Evolutionary conservation across 2,113 vertebrate genomes (phyloP).

Genomic region (Mus musculus): DNA sequence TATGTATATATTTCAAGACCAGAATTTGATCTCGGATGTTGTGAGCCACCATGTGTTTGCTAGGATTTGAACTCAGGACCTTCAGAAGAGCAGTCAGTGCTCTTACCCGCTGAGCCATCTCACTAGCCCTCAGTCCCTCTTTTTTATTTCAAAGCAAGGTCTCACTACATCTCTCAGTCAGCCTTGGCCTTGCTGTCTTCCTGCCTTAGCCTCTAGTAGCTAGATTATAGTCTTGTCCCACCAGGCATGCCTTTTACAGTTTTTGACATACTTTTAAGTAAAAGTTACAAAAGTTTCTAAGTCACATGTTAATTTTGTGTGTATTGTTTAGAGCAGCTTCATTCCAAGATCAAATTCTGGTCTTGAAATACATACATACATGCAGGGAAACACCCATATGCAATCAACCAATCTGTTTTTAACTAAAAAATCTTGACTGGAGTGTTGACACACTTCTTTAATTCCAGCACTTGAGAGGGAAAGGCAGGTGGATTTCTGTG

Average conservation of each 20-base stretch:
- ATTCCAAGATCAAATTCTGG: not conserved
- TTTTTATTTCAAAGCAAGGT: not conserved
- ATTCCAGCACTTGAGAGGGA: not conserved
- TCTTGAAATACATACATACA: not conserved
- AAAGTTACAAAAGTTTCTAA: not conserved
- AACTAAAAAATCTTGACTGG: too few species aligned
- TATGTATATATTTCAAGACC: not conserved
- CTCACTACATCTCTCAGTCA: not conserved
- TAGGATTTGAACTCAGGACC: too few species aligned
- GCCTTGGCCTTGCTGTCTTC: not conserved
- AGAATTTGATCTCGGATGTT: not conserved
- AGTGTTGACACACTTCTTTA: too few species aligned
- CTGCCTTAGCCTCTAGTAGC: not conserved
- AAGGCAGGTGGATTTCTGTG: not conserved
- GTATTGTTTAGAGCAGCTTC: not conserved
- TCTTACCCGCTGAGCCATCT: too few species aligned
- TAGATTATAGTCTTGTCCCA: not conserved
- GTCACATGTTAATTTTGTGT: not conserved
- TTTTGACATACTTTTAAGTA: not conserved
- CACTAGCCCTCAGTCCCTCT: too few species aligned
- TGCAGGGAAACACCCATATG: too few species aligned
- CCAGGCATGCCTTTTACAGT: not conserved
- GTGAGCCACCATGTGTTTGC: too few species aligned
- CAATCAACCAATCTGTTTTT: too few species aligned
- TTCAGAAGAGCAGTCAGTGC: too few species aligned